Evolutionary conservation across 2,797 vertebrate genomes (phyloP).

Genomic region (Pseudocheirus occidentalis): DNA sequence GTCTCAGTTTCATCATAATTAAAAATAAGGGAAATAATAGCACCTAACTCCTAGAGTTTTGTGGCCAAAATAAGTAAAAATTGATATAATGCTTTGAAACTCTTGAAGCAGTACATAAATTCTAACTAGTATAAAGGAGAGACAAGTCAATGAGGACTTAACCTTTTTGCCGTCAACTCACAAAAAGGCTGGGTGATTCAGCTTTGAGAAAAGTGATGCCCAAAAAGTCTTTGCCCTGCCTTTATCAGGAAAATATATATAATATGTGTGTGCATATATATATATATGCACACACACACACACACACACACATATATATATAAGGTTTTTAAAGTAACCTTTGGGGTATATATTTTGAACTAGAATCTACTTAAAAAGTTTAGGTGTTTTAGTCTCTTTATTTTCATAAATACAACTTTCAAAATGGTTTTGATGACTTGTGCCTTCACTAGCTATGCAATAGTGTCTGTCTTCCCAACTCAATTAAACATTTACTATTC

Average conservation of each 20-base stretch:
- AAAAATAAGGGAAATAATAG: neutral
- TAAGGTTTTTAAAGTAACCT: too few relatives aligned
- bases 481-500: neutral
- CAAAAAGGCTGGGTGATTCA: neutral
- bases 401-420: neutral
- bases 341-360: neutral
- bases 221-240: neutral
- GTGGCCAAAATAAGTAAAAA: neutral
- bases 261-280: too few relatives aligned
- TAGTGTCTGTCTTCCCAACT: neutral
- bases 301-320: too few relatives aligned
- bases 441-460: neutral
- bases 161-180: neutral
- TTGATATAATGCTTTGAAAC: neutral
- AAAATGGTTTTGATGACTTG: neutral
- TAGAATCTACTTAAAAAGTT: neutral
- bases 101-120: neutral
- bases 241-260: too few relatives aligned
- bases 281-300: too few relatives aligned
- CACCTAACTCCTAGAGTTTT: neutral
- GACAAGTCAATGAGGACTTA: neutral
- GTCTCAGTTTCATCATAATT: neutral
- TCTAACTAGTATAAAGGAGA: neutral
- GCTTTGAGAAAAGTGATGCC: neutral
- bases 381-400: neutral